Evolutionary conservation across 2,113 vertebrate genomes (phyloP).

Genomic region (Dermatemys mawii): DNA sequence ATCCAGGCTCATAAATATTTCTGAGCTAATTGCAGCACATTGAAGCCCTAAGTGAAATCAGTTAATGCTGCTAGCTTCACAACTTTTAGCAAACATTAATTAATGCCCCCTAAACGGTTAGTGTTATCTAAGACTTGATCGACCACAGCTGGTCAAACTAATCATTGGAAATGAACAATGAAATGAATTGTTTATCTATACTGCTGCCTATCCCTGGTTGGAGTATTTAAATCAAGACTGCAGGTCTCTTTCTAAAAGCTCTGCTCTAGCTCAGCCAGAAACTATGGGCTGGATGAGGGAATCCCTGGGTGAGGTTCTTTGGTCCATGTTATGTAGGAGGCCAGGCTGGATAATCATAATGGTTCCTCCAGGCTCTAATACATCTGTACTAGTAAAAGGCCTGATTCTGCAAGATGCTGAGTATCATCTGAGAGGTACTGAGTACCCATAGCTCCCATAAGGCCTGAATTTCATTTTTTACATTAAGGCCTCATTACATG

Average conservation of each 20-base stretch:
- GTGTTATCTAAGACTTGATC: neutral
- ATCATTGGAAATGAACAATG: neutral
- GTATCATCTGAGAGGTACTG: neutral
- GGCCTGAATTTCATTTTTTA: neutral
- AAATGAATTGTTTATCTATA: neutral
- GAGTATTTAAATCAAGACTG: neutral
- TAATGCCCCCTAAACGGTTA: neutral
- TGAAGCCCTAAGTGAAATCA: neutral
- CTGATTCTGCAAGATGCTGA: neutral
- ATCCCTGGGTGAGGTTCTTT: neutral
- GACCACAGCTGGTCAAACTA: neutral
- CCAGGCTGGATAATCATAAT: neutral
- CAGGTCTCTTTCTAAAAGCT: neutral
- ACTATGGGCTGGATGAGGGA: neutral
- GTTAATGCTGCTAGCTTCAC: neutral
- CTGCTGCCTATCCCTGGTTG: neutral
- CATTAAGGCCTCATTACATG: neutral
- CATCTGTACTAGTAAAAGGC: neutral
- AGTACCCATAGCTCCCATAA: neutral
- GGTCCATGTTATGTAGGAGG: neutral
- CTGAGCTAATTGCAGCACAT: neutral
- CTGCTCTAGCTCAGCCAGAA: neutral
- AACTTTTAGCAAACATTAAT: accelerated
- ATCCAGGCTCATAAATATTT: neutral
- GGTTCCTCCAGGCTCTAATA: neutral